phyloP scores from a whole-genome alignment of 2,113 vertebrate genomes.

The Asarcornis scutulata region DNA sequence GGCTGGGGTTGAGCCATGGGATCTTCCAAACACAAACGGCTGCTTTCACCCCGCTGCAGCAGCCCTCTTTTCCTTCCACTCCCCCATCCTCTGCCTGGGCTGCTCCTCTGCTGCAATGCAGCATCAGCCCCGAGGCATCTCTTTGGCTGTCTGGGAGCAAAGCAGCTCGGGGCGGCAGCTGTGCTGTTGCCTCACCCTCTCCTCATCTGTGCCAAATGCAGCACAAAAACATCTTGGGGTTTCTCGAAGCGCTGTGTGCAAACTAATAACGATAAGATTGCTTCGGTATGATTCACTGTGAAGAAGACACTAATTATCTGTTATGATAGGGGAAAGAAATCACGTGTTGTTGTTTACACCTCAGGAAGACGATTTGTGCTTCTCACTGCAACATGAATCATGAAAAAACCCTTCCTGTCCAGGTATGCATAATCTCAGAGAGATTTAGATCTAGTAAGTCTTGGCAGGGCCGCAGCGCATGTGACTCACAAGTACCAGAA shows the following conservation, averaged over 20 bases:
- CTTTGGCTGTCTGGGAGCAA: neutral
- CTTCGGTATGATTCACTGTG: neutral
- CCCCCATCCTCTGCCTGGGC: accelerated
- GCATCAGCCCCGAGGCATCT: accelerated
- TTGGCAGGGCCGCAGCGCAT: neutral
- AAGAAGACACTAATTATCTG: neutral
- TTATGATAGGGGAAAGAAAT: neutral
- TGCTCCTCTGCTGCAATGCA: neutral
- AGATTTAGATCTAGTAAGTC: neutral
- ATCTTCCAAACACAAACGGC: neutral
- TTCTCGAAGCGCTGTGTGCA: neutral
- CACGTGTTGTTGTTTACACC: neutral
- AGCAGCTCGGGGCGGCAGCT: neutral
- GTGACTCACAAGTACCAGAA: neutral
- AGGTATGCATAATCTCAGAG: neutral
- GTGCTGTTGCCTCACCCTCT: neutral
- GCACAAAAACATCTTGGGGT: neutral
- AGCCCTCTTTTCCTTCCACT: neutral
- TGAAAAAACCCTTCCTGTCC: neutral
- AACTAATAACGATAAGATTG: neutral
- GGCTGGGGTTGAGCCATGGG: neutral
- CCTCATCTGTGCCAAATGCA: neutral
- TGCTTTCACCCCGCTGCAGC: neutral
- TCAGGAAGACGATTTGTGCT: neutral
- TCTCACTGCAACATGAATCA: neutral